Evolutionary conservation across 2,797 vertebrate species (phyloP).

Genomic region (Cynopterus sphinx): DNA sequence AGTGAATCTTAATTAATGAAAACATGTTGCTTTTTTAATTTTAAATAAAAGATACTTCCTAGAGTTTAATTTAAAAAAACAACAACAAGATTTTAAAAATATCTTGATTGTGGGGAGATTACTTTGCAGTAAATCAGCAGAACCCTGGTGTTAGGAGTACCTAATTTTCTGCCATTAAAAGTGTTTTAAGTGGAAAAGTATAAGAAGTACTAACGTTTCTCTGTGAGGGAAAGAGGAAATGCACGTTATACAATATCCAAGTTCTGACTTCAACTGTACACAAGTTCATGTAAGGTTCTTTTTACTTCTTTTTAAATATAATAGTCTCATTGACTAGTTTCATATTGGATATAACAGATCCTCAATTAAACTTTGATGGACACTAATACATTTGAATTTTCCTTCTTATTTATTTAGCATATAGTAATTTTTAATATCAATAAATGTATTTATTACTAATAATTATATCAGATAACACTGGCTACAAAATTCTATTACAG

Average conservation of each 20-base stretch:
- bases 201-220: background rate
- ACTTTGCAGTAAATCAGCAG: background rate
- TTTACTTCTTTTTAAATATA: background rate
- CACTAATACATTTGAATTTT: background rate
- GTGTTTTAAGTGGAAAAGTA: background rate
- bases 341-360: background rate
- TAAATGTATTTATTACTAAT: background rate
- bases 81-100: background rate
- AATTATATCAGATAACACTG: background rate
- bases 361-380: background rate
- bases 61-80: background rate
- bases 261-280: background rate
- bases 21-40: background rate
- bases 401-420: background rate
- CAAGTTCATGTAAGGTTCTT: background rate
- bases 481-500: background rate
- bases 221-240: background rate
- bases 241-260: background rate
- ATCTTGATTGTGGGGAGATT: background rate
- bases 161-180: conserved; percentile 12
- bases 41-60: background rate
- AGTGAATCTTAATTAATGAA: background rate
- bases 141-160: background rate
- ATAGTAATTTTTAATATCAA: conserved; percentile 9
- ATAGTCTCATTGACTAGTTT: background rate